Percentiles rank a stretch among this genome's conserved stretches.
These are phyloP conservation scores for Burhinus bistriatus DNA, from an alignment of 2,113 vertebrate genomes.

Conservation along the genomic window DNA sequence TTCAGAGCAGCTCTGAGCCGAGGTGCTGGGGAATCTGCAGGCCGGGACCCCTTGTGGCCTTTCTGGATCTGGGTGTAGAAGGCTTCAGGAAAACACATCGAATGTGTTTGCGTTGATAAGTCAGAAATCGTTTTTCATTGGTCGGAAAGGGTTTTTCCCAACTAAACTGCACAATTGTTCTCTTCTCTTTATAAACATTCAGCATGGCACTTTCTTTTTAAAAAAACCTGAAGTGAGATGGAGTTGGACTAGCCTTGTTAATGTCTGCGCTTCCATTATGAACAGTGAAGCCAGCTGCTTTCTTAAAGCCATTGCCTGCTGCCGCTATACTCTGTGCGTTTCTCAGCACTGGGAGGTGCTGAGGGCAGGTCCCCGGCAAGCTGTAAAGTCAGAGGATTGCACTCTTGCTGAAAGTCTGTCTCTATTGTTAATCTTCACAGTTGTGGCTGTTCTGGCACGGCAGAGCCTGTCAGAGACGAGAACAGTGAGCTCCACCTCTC, in stretches of 20 bases:
- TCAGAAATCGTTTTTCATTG: not conserved
- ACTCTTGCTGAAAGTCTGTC: not conserved
- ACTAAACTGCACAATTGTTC: not conserved
- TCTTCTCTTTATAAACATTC: not conserved
- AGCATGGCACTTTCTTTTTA: not conserved
- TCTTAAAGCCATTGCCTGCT: not conserved
- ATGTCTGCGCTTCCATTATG: not conserved
- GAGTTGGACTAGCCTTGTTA: not conserved
- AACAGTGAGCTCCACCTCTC: not conserved
- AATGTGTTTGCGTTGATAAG: not conserved
- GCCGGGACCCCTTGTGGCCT: not conserved
- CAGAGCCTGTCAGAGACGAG: not conserved
- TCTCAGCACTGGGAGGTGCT: not conserved
- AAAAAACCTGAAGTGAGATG: not conserved
- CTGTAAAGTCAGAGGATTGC: not conserved
- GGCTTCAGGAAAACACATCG: not conserved
- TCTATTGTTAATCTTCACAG: not conserved
- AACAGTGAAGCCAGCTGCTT: not conserved
- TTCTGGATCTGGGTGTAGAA: not conserved
- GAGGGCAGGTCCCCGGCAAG: not conserved
- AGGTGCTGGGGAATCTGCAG: not conserved
- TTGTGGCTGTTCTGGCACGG: not conserved
- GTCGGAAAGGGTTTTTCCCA: not conserved
- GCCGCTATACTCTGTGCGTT: rapidly evolving
- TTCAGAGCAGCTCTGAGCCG: not conserved